These are phyloP conservation scores for Myotis lucifugus DNA, from an alignment of 2,113 vertebrate genomes.

Conservation along the genomic window DNA sequence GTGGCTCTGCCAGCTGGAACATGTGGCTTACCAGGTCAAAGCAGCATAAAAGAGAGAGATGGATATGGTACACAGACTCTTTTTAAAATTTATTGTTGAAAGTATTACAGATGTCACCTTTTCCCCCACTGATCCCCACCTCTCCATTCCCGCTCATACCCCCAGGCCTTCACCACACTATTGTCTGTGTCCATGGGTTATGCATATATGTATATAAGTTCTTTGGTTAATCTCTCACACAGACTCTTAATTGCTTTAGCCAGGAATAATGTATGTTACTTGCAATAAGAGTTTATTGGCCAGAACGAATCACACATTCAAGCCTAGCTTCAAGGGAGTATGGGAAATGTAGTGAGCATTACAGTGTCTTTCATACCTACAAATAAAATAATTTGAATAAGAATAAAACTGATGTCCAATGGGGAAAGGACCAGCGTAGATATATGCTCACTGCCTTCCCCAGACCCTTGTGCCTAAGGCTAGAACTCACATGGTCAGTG, in stretches of 20 bases:
- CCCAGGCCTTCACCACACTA: no score
- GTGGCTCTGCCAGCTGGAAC: neutral
- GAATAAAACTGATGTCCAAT: neutral
- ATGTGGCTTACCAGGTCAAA: neutral
- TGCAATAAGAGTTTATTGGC: neutral
- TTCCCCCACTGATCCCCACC: no score
- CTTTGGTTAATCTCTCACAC: no score
- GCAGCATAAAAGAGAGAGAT: neutral
- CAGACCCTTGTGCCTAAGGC: neutral
- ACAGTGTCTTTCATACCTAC: neutral
- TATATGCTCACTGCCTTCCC: neutral
- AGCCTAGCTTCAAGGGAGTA: neutral
- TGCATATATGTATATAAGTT: no score
- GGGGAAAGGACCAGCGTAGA: neutral
- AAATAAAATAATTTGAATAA: neutral
- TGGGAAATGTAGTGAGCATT: neutral
- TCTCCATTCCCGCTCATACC: no score
- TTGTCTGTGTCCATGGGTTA: no score
- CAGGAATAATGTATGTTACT: neutral
- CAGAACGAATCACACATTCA: neutral
- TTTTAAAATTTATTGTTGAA: no score
- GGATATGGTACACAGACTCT: neutral
- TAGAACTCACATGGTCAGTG: neutral
- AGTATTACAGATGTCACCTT: no score
- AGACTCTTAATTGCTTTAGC: constrained; percentile 16